Percentiles rank a stretch among this genome's conserved stretches.
These are phyloP conservation scores for Melanotaenia boesemani DNA, from an alignment of 2,797 vertebrate genomes.

Conservation along the genomic window DNA sequence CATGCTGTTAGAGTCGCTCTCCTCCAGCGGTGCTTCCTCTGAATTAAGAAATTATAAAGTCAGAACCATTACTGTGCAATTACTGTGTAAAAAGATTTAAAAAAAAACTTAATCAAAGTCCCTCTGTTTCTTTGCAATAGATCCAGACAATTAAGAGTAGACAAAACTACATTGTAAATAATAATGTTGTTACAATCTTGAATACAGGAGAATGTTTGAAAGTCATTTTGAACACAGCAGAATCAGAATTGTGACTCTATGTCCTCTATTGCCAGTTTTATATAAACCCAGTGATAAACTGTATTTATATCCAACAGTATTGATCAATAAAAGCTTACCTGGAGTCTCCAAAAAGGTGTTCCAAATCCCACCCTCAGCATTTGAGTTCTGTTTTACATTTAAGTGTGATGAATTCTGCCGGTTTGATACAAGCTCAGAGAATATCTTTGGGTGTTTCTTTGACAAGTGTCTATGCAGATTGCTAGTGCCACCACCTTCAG, in stretches of 20 bases:
- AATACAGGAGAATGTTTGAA: neutral
- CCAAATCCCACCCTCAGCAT: neutral
- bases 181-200: neutral
- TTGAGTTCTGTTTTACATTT: slow-evolving; percentile 21
- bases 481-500: slow-evolving; percentile 9
- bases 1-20: slow-evolving; percentile 49
- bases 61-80: neutral
- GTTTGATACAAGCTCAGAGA: slow-evolving; percentile 44
- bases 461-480: slow-evolving; percentile 74
- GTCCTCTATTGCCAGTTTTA: too few relatives aligned
- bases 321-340: slow-evolving; percentile 49
- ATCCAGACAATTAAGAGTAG: neutral
- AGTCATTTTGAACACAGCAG: neutral
- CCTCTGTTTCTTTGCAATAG: neutral
- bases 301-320: neutral
- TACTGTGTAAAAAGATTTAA: neutral
- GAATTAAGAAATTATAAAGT: slow-evolving; percentile 10
- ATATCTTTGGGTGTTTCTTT: slow-evolving; percentile 73
- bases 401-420: slow-evolving; percentile 27
- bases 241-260: neutral
- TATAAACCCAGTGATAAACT: too few relatives aligned
- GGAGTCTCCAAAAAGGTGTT: slow-evolving; percentile 11
- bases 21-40: slow-evolving; percentile 73
- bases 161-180: neutral
- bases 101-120: neutral